These are phyloP conservation scores for Tipula helvola DNA, from an alignment of 2,888 invertebrate genomes.

Conservation along the genomic window DNA sequence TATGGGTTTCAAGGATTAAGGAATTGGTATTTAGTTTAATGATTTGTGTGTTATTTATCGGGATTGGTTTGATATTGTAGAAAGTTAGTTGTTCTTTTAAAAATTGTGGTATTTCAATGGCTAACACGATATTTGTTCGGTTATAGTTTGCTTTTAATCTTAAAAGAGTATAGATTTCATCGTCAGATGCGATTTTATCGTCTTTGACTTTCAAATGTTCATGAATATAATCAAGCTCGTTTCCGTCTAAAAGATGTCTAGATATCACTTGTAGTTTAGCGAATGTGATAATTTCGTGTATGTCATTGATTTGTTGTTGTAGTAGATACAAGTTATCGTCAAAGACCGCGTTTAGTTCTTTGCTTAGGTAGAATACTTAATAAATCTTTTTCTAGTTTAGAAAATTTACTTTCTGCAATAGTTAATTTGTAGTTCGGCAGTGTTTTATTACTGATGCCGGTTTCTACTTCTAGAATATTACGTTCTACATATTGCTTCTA, in stretches of 20 bases:
- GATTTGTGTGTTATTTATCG: not conserved
- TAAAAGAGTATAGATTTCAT: too few relatives aligned
- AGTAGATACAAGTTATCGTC: not conserved
- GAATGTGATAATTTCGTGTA: too few relatives aligned
- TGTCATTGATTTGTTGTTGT: not conserved
- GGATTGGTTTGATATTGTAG: not conserved
- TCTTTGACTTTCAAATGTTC: not conserved
- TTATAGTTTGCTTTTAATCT: not conserved
- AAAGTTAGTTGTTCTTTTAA: not conserved
- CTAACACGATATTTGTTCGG: not conserved
- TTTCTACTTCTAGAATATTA: too few relatives aligned
- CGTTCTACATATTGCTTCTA: too few relatives aligned
- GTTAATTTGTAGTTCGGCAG: too few relatives aligned
- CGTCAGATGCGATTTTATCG: too few relatives aligned
- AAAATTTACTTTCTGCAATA: too few relatives aligned
- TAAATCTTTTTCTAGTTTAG: not conserved
- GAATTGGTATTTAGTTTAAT: not conserved
- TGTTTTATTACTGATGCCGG: too few relatives aligned
- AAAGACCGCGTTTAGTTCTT: not conserved
- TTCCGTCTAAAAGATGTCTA: too few relatives aligned
- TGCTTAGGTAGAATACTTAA: not conserved
- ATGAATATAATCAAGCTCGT: too few relatives aligned
- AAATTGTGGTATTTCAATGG: too few relatives aligned
- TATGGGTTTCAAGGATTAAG: not conserved
- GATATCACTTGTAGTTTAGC: too few relatives aligned